phyloP scores from a whole-genome alignment of 2,797 vertebrate species.

The Ctenopoma multispine region DNA sequence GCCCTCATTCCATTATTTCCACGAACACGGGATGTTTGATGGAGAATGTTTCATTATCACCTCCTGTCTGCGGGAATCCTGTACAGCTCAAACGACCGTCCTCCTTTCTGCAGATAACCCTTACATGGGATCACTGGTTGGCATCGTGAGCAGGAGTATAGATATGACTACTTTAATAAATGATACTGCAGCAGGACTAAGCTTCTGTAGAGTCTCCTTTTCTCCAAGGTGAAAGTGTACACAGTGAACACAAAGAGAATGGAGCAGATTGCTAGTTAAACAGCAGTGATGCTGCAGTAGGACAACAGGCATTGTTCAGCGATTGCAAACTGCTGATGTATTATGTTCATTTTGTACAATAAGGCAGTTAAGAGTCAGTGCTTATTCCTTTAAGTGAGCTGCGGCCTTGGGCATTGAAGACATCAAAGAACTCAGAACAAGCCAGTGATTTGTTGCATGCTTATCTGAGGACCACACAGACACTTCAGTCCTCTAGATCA shows the following conservation, averaged over 20 bases:
- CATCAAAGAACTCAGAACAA: slow-evolving; percentile 55
- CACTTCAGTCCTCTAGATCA: slow-evolving; percentile 10
- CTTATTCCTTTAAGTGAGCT: slow-evolving; percentile 60
- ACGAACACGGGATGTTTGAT: slow-evolving; percentile 44
- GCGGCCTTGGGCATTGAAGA: slow-evolving; percentile 47
- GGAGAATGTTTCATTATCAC: slow-evolving; percentile 55
- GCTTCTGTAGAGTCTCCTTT: slow-evolving; percentile 2
- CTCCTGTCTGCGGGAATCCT: slow-evolving; percentile 39
- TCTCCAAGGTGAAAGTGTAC: slow-evolving; percentile 18
- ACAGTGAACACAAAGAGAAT: neutral
- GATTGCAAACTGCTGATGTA: slow-evolving; percentile 34
- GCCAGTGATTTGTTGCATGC: slow-evolving; percentile 56
- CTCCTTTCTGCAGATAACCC: slow-evolving; percentile 22
- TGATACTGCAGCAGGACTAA: slow-evolving; percentile 30
- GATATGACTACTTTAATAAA: slow-evolving; percentile 24
- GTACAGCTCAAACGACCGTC: slow-evolving; percentile 27
- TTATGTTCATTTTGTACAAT: slow-evolving; percentile 63
- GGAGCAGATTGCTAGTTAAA: slow-evolving; percentile 18
- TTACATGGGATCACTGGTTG: slow-evolving; percentile 24
- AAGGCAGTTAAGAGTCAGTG: slow-evolving; percentile 61
- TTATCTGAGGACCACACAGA: slow-evolving; percentile 61
- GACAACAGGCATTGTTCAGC: slow-evolving; percentile 40
- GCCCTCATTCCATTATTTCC: slow-evolving; percentile 39
- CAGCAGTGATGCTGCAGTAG: slow-evolving; percentile 10
- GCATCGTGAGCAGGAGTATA: slow-evolving; percentile 1